Evolutionary conservation across 2,888 invertebrate species (phyloP), one percentile per base, ranked within the genome.

Genomic region (Helleia helle): DNA sequence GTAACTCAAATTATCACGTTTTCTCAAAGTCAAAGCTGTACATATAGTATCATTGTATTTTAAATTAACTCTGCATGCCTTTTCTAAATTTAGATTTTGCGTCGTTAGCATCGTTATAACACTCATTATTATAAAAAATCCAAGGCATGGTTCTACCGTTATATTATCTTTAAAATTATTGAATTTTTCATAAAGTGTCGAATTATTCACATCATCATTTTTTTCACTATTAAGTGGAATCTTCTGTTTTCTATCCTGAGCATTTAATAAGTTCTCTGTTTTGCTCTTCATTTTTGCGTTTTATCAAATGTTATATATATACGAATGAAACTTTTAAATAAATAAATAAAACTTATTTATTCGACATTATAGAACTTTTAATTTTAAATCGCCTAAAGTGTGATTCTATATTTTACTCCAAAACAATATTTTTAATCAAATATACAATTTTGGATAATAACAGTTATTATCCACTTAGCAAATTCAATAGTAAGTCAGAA

Each of bases 21-120:
- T 87, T 37, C 93, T 83, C 1, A 87, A 80, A 1, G 90, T 87
- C 11, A 94, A 66, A 0, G 92, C 91, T 46, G 88, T 88, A 60
- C 94, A 94, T 0, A 93, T 87, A 34, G 86, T 86, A 36, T 89
- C 87, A 0, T 88, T 80, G 53, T 91, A 93, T 0, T 74, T 86
- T 48, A 93, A 76, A 60, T 94, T 94, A 0, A 94, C 93, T 25
- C 92, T 76, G 56, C 94, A 94, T 1, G 94, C 94, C 67, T 94
- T 94, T 59, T 94, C 94, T 56, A 94, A 80, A 69, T 93, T 93
- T 27, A 94, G 73, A 71, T 94, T 94, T 66, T 93, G 93, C 3
- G 92, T 92, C 18, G 93, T 93, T 48, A 94, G 62, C 52, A 89
- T 88, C 0, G 93, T 91, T 11, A 88, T 53, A 0, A 88, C 85